These are phyloP conservation scores for Peromyscus leucopus DNA, from an alignment of 2,113 vertebrate species.

Conservation along the genomic window DNA sequence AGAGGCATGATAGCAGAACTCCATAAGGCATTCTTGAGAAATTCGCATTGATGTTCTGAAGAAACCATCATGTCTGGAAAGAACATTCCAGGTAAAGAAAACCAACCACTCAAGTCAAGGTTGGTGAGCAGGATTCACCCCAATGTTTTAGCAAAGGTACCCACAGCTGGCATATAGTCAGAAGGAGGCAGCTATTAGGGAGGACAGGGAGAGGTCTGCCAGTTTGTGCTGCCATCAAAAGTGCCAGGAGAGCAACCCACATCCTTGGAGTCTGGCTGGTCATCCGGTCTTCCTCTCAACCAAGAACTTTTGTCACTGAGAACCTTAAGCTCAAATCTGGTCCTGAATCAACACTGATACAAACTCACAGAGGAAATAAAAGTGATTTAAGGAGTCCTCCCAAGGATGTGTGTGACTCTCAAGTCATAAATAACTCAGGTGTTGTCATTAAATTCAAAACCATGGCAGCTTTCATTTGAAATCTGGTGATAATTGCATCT, in stretches of 20 bases:
- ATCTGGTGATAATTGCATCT: not conserved
- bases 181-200: fast-evolving
- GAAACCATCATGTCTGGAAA: too few relatives aligned
- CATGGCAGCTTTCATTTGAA: not conserved
- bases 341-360: not conserved
- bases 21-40: not conserved
- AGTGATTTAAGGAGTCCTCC: not conserved
- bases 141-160: too few relatives aligned
- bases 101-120: fast-evolving
- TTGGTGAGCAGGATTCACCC: fast-evolving
- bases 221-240: fast-evolving
- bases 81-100: not conserved
- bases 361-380: not conserved
- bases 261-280: fast-evolving
- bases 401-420: not conserved
- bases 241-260: too few relatives aligned
- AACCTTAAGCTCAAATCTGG: not conserved
- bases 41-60: not conserved
- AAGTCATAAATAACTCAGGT: not conserved
- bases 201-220: fast-evolving
- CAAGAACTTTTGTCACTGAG: not conserved
- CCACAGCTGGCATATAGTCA: fast-evolving
- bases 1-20: too few relatives aligned
- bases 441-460: slow-evolving; percentile 4
- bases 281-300: not conserved